phyloP scores from a whole-genome alignment of 1,140 invertebrate species.

The Zaprionus gabonicus region DNA sequence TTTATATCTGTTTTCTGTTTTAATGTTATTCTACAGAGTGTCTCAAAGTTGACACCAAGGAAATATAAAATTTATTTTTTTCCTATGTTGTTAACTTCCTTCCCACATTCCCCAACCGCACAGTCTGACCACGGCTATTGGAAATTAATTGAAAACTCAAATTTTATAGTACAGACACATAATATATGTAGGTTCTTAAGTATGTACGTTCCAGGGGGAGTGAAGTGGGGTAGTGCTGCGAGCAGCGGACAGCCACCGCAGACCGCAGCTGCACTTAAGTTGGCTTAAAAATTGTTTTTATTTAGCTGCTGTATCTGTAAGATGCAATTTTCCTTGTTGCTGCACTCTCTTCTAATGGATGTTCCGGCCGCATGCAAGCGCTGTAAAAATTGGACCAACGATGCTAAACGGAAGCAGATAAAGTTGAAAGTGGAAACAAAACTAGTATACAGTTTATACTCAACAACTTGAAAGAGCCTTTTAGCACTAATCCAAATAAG shows the following conservation, averaged over 20 bases:
- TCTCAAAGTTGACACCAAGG: not conserved
- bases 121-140: slow-evolving; percentile 46
- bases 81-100: not conserved
- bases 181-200: slow-evolving; percentile 4
- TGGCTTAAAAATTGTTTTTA: slow-evolving; percentile 67
- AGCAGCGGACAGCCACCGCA: slow-evolving; percentile 1
- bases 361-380: slow-evolving; percentile 65
- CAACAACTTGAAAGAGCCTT: not conserved
- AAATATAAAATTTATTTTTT: not conserved
- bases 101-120: not conserved
- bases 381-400: slow-evolving; percentile 63
- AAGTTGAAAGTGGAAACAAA: slow-evolving; percentile 14
- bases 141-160: slow-evolving; percentile 80
- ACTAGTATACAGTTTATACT: slow-evolving; percentile 19
- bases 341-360: slow-evolving; percentile 63
- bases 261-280: slow-evolving; percentile 67
- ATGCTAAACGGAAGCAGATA: slow-evolving; percentile 39
- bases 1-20: not conserved
- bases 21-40: not conserved
- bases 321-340: slow-evolving; percentile 47
- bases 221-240: not conserved
- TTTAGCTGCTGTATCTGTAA: slow-evolving; percentile 65
- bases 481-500: not conserved
- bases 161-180: slow-evolving; percentile 58
- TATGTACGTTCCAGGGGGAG: not conserved